Evolutionary conservation across 2,113 vertebrate genomes (phyloP).

Genomic region (Amazona guildingii): DNA sequence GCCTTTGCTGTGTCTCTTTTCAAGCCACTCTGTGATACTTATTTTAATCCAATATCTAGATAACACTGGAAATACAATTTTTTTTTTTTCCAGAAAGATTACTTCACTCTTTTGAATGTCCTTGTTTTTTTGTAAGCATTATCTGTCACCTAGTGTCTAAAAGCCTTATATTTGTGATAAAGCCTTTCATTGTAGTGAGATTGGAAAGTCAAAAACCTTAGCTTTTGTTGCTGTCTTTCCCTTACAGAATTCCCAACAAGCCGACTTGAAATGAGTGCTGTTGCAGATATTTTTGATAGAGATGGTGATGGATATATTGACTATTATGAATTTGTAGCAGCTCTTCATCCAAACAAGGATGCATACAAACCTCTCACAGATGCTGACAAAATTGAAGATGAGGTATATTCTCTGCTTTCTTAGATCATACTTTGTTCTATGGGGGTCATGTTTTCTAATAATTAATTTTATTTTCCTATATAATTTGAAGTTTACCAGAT

Average conservation of each 20-base stretch:
- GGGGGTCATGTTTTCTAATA: not conserved
- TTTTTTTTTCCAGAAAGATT: not conserved
- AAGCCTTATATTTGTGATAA: not conserved
- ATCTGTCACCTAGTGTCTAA: not conserved
- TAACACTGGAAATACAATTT: not conserved
- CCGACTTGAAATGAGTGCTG: constrained; percentile 96
- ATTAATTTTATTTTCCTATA: not conserved
- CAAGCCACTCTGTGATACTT: not conserved
- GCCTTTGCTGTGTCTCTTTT: not conserved
- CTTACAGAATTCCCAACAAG: constrained; percentile 92
- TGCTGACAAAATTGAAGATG: constrained; percentile 98
- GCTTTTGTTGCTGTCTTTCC: not conserved
- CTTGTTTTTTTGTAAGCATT: not conserved
- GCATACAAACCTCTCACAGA: constrained; percentile 97
- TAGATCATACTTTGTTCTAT: not conserved
- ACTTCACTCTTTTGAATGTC: not conserved
- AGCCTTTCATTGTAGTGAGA: not conserved
- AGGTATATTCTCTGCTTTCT: constrained; percentile 75
- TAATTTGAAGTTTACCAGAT: not conserved
- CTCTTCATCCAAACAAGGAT: constrained; percentile 97
- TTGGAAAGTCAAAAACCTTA: not conserved
- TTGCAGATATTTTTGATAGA: constrained; percentile 98
- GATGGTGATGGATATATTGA: constrained; percentile 98
- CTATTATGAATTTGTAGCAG: constrained; percentile 98
- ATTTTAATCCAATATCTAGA: not conserved